Conservation (phyloP, 2,797 vertebrate species). For the Cynodonichthys magdalenae region DNA sequence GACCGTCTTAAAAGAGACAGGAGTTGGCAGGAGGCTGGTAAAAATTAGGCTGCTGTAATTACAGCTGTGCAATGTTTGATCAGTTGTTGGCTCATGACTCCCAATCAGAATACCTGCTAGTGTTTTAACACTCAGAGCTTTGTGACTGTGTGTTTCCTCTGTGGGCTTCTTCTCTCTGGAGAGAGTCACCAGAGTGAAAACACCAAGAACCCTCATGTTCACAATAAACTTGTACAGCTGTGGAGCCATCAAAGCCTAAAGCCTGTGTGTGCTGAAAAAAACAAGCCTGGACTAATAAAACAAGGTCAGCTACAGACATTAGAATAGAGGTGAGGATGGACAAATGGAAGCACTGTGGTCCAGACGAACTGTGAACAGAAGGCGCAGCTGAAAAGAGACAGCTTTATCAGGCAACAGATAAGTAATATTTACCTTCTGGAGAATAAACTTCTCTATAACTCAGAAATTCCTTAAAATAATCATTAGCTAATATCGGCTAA, state of each 20-base stretch:
- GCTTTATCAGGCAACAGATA: constrained; percentile 32
- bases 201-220: constrained; percentile 44
- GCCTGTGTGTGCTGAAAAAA: no score
- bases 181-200: constrained; percentile 43
- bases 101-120: constrained; percentile 60
- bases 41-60: constrained; percentile 45
- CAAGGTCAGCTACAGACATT: constrained; percentile 10
- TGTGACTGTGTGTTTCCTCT: constrained; percentile 8
- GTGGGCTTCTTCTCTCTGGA: constrained; percentile 27
- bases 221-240: constrained; percentile 28
- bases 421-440: constrained; percentile 31
- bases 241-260: background rate
- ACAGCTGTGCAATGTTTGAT: constrained; percentile 24
- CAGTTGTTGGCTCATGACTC: constrained; percentile 20
- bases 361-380: background rate
- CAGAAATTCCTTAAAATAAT: background rate
- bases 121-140: constrained; percentile 26
- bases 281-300: background rate
- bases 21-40: constrained; percentile 34
- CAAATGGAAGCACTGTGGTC: background rate
- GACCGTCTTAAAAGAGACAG: constrained; percentile 22
- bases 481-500: background rate
- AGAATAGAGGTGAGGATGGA: background rate
- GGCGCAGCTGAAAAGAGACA: background rate
- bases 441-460: constrained; percentile 10